Evolutionary conservation across 2,888 invertebrate genomes (phyloP).

Genomic region (Phaedon cochleariae): DNA sequence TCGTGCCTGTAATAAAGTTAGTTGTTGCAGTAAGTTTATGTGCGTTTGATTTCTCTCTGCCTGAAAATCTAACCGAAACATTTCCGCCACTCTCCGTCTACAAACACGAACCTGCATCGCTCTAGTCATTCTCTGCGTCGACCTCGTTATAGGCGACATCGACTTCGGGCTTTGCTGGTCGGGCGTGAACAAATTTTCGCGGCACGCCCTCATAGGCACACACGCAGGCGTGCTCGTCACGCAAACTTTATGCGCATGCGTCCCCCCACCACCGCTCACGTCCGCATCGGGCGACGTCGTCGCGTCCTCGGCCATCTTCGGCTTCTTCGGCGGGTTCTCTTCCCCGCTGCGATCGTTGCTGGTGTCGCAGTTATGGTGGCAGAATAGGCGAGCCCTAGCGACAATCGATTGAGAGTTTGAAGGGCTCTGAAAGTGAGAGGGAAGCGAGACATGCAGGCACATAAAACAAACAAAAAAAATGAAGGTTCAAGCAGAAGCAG

Average conservation of each 20-base stretch:
- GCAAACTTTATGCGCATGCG: no score
- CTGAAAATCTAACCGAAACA: no score
- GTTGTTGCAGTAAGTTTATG: no score
- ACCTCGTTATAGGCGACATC: slow-evolving; percentile 89
- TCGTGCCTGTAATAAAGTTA: no score
- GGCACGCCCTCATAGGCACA: slow-evolving; percentile 47
- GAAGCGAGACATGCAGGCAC: slow-evolving; percentile 10
- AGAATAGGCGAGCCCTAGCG: slow-evolving; percentile 56
- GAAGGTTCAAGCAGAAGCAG: slow-evolving; percentile 13
- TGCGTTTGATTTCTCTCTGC: no score
- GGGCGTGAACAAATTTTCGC: slow-evolving; percentile 61
- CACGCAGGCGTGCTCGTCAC: slow-evolving; percentile 61
- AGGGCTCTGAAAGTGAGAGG: slow-evolving; percentile 48
- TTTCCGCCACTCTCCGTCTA: not conserved
- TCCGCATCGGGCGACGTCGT: slow-evolving; percentile 63
- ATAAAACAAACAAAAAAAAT: slow-evolving; percentile 2
- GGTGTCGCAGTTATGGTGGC: slow-evolving; percentile 58
- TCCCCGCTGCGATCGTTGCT: slow-evolving; percentile 52
- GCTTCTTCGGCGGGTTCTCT: slow-evolving; percentile 42
- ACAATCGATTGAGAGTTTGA: slow-evolving; percentile 42
- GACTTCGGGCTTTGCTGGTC: slow-evolving; percentile 71
- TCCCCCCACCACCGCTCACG: no score
- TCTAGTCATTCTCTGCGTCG: slow-evolving; percentile 85
- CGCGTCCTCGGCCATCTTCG: slow-evolving; percentile 44
- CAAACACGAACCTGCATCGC: slow-evolving; percentile 79